These are phyloP conservation scores for Lepus timidus DNA, from an alignment of 2,113 vertebrate genomes.

Conservation along the genomic window DNA sequence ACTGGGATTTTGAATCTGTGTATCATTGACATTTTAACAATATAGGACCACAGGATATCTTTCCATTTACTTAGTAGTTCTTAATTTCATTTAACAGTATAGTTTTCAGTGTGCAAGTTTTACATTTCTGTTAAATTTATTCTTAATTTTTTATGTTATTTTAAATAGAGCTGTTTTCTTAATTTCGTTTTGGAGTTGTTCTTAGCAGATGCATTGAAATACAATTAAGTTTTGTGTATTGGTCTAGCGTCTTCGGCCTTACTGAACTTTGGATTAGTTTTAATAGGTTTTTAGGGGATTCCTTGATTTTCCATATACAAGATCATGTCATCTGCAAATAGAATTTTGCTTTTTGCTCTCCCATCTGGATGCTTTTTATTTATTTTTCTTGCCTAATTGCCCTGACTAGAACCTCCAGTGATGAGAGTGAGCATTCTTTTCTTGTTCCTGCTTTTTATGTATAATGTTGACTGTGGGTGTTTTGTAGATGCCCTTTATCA, in stretches of 20 bases:
- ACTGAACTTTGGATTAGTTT: neutral
- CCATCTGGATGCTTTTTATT: neutral
- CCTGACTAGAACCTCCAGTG: neutral
- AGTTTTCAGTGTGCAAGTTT: neutral
- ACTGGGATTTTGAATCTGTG: neutral
- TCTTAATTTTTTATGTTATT: neutral
- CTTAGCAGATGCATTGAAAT: neutral
- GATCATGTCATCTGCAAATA: neutral
- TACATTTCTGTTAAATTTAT: neutral
- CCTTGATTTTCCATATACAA: constrained; percentile 6
- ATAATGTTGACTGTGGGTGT: neutral
- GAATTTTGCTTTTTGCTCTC: neutral
- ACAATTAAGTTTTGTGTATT: neutral
- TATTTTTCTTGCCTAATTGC: constrained; percentile 36
- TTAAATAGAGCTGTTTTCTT: neutral
- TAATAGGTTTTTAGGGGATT: constrained; percentile 31
- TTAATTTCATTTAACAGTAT: neutral
- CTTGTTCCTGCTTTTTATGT: constrained; percentile 9
- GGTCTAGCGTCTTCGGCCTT: neutral
- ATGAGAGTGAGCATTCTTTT: neutral
- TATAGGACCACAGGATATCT: neutral
- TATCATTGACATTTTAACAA: neutral
- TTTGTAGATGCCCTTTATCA: neutral
- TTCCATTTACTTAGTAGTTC: constrained; percentile 11
- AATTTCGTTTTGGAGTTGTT: neutral